phyloP scores from a whole-genome alignment of 2,888 invertebrate genomes.

The Pristionchus exspectatus region DNA sequence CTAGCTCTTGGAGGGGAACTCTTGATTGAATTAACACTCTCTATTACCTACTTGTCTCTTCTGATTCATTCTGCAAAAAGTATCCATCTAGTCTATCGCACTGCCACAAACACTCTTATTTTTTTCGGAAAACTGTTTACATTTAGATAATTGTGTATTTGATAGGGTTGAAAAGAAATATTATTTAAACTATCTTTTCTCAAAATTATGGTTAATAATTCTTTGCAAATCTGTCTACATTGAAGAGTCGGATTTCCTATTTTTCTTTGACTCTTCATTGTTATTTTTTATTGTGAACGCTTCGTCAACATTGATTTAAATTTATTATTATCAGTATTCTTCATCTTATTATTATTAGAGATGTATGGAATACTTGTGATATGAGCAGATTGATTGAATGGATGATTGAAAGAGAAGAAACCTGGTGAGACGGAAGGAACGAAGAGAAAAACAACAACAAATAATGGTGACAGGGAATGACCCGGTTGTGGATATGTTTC shows the following conservation, averaged over 20 bases:
- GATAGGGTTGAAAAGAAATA: too few relatives aligned
- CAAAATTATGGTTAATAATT: too few relatives aligned
- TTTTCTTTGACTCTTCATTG: background rate
- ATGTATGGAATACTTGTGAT: constrained; percentile 48
- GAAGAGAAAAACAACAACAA: constrained; percentile 19
- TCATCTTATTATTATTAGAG: constrained; percentile 7
- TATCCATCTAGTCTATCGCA: background rate
- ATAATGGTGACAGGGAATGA: background rate
- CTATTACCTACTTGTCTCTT: background rate
- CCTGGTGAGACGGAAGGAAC: constrained; percentile 15
- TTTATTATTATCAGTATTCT: background rate
- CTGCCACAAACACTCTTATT: too few relatives aligned
- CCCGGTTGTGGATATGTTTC: constrained; percentile 13
- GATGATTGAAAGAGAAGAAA: background rate
- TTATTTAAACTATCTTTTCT: too few relatives aligned
- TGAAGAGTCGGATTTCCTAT: too few relatives aligned
- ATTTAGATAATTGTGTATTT: background rate
- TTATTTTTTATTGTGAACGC: background rate
- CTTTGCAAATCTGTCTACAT: too few relatives aligned
- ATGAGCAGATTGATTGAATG: constrained; percentile 42
- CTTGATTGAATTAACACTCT: constrained; percentile 1
- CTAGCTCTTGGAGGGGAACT: constrained; percentile 30
- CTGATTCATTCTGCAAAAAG: background rate
- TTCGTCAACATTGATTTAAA: too few relatives aligned
- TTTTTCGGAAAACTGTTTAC: background rate